Evolutionary conservation across 2,888 invertebrate genomes (phyloP), one percentile per base, ranked within the genome.

Genomic region (Gastracanthus pulcherrimus): DNA sequence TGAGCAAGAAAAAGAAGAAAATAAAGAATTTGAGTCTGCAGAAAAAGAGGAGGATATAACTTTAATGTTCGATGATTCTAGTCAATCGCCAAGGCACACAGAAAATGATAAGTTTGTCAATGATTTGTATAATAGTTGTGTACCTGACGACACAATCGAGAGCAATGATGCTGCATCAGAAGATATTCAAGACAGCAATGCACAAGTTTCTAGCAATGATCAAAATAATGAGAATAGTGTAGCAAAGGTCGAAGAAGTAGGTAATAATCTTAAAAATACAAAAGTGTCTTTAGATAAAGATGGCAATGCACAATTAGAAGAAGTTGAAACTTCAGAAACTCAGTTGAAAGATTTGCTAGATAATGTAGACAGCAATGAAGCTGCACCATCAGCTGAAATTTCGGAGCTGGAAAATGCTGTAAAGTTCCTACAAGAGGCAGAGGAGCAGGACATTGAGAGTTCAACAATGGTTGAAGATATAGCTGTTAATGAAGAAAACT

Each of bases 361-460:
- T 48, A 48, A 7, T 23, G 60, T 62, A 31, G 58, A 67, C 26
- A 29, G 60, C 58, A 45, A 69, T 16, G 5, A 7, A 2, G 29
- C 9, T 6, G 69, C 70, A 48, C 9, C 64, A 64, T 81, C 71
- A 38, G 13, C 88, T 31, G 90, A 90, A 60, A 89, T 89, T 74
- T 89, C 89, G 3, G 91, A 91, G 72, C 83, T 91, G 11, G 91
- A 91, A 81, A 89, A 89, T 19, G 90, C 91, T 16, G 91, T 91
- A 1, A 91, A 91, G 78, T 91, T 90, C 76, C 84, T 91, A 29
- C 90, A 90, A 80, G 90, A 91, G 71, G 90, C 90, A 78, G 89
- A 92, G 90, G 85, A 93, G 76, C 86, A 93, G 85, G 84, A 92
- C 88, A 89, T 92, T 89, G 87, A 93, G 86, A 87, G 92, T 82